Evolutionary conservation across 1,140 invertebrate species (phyloP), one percentile per base, ranked within the genome.

Genomic region (Littorina saxatilis): DNA sequence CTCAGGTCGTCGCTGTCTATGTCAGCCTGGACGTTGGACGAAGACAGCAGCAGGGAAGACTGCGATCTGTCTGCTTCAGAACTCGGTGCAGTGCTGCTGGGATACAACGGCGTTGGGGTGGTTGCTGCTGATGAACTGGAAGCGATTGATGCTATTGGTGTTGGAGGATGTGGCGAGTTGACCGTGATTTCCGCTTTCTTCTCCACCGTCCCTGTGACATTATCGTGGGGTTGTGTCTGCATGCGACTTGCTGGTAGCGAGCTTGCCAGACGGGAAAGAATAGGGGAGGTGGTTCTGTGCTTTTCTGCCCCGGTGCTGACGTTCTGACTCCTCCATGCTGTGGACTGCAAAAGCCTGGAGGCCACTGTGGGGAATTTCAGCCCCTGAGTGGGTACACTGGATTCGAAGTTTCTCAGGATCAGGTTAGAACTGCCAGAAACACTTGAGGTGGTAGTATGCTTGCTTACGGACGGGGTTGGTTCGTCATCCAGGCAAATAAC

Each of bases 1-100:
- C 76, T 78, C 35, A 78, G 39, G 20, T 78, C 76, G 32, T 78
- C 76, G n/a, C 76, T 78, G 76, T 78, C 76, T n/a, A 78, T 78
- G n/a, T 78, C 76, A 43, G 76, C 76, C 58, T 78, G 55, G 39
- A 78, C 76, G 23, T 78, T 78, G 3, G 76, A 9, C 1, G 76
- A 78, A 17, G 76, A 78, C 76, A 78, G n/a, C 32, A 78, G 58
- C 35, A 78, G 76, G n/a, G 76, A 78, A 3, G 55, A 78, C 58
- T 39, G 37, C 0, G 50, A 58, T 7, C 17, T 27, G n/a, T 68
- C 37, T 32, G 13, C 39, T 7, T 68, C 35, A 27, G 55, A 29
- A 74, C 58, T 37, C 15, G 80, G 40, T n/a, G 61, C 66, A 20
- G 29, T 52, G 23, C 43, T 29, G 20, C 50, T 50, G 35, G 75